These are phyloP conservation scores for Dioctria rufipes DNA, from an alignment of 2,888 invertebrate species.

Conservation along the genomic window DNA sequence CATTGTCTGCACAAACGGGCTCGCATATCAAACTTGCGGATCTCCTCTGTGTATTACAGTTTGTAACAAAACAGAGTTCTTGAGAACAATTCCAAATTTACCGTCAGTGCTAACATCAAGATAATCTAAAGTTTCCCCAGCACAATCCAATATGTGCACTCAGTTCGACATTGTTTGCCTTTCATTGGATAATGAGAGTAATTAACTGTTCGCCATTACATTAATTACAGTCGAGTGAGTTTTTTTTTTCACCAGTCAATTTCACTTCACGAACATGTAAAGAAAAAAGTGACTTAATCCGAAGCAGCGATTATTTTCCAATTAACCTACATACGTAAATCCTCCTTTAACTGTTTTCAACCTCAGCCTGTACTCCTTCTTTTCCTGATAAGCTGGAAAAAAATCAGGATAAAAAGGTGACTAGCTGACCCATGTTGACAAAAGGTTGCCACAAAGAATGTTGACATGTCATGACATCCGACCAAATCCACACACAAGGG, in stretches of 20 bases:
- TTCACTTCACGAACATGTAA: slow-evolving; percentile 11
- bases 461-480: slow-evolving; percentile 56
- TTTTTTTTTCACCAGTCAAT: slow-evolving; percentile 7
- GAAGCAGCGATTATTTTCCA: slow-evolving; percentile 57
- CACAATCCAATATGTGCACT: slow-evolving; percentile 27
- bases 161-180: slow-evolving; percentile 35
- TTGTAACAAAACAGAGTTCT: not conserved
- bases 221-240: slow-evolving; percentile 47
- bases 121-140: slow-evolving; percentile 29
- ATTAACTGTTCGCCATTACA: slow-evolving; percentile 50
- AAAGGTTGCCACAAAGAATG: slow-evolving; percentile 57
- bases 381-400: slow-evolving; percentile 4
- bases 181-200: slow-evolving; percentile 47
- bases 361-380: not conserved
- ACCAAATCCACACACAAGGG: slow-evolving; percentile 54
- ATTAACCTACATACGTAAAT: slow-evolving; percentile 46
- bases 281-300: slow-evolving; percentile 48
- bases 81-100: not conserved
- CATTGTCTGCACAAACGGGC: not conserved
- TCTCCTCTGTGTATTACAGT: not conserved
- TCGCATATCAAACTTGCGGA: not conserved
- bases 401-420: slow-evolving; percentile 28
- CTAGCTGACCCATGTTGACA: slow-evolving; percentile 51
- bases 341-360: slow-evolving; percentile 10
- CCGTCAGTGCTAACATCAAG: slow-evolving; percentile 10